Evolutionary conservation across 2,797 vertebrate species (phyloP).

Genomic region (Melanotaenia parkinsoni): DNA sequence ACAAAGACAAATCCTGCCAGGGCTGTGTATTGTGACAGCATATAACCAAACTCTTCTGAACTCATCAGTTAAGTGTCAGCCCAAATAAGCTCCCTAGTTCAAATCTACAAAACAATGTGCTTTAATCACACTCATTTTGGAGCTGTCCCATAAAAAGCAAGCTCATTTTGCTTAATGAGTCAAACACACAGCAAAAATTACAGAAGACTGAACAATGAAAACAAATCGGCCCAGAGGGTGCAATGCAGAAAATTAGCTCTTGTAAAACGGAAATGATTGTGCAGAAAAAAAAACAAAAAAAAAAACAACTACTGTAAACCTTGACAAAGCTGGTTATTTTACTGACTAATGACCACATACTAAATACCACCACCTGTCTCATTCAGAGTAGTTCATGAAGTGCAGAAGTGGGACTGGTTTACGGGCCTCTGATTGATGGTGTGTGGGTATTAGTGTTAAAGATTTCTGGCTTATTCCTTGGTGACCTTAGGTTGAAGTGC

Average conservation of each 20-base stretch:
- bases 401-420: slow-evolving; percentile 33
- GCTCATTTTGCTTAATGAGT: slow-evolving; percentile 65
- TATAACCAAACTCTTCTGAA: slow-evolving; percentile 23
- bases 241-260: slow-evolving; percentile 60
- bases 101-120: slow-evolving; percentile 4
- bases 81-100: slow-evolving; percentile 37
- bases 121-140: slow-evolving; percentile 28
- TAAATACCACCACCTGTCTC: slow-evolving; percentile 21
- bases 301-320: slow-evolving; percentile 57
- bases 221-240: slow-evolving; percentile 55
- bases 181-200: slow-evolving; percentile 50
- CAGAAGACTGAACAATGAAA: slow-evolving; percentile 59
- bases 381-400: slow-evolving; percentile 40
- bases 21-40: slow-evolving; percentile 7
- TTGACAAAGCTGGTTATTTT: slow-evolving; percentile 61
- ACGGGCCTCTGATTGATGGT: slow-evolving; percentile 58
- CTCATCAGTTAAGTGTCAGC: slow-evolving; percentile 21
- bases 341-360: slow-evolving; percentile 50
- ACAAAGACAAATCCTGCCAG: slow-evolving; percentile 1
- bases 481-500: slow-evolving; percentile 56
- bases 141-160: slow-evolving; percentile 44
- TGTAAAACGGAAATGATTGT: slow-evolving; percentile 72
- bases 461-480: slow-evolving; percentile 70
- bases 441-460: slow-evolving; percentile 70
- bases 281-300: not conserved